Base-by-base conservation (phyloP, 2,113 vertebrate species). In the Sebastes schlegelii region DNA sequence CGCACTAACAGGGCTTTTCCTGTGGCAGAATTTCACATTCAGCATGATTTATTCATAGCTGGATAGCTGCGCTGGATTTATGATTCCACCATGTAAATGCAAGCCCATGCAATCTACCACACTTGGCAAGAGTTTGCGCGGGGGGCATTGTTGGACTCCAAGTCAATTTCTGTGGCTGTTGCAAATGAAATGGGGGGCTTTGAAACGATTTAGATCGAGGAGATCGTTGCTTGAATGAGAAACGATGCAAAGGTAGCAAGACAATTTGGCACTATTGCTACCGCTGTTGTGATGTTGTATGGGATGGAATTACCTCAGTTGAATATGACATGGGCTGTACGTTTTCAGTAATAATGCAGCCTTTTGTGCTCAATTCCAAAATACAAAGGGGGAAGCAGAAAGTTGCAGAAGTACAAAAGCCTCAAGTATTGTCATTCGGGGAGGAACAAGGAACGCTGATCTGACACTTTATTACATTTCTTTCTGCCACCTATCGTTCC, bases 21-120 rank as follows among this genome's bases (percentile, higher is more conserved):
- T 90, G 88, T 87, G 85, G 88, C 90, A 83, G 76, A 84, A 83
- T 90, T 84, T 93, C 86, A 82, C 84, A 91, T 92, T 88, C 83
- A 90, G 79, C 87, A 93, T 93, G 83, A 91, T 93, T 92, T 92
- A 92, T 91, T 91, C 91, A 92, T 89, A 77, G 78, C 88, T 88
- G 78, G 75, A 86, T 86, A 61, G 90, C 84, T 80, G 74, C 11
- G 11, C 69, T 80, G 79, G 87, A 92, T 89, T 91, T 81, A 86
- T 82, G 87, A 89, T 82, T 75, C 83, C 46, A 68, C 76, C 68
- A 77, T 89, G 89, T 87, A 84, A 89, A 87, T 89, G 83, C 84
- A 86, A 82, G 70, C 69, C 79, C 57, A 52, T 87, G 82, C 80
- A 79, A 87, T 88, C 80, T 57, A 66, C 43, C 71, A 77, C 69